These are phyloP conservation scores for Cyprinodon variegatus DNA, from an alignment of 2,113 vertebrate genomes.

Conservation along the genomic window DNA sequence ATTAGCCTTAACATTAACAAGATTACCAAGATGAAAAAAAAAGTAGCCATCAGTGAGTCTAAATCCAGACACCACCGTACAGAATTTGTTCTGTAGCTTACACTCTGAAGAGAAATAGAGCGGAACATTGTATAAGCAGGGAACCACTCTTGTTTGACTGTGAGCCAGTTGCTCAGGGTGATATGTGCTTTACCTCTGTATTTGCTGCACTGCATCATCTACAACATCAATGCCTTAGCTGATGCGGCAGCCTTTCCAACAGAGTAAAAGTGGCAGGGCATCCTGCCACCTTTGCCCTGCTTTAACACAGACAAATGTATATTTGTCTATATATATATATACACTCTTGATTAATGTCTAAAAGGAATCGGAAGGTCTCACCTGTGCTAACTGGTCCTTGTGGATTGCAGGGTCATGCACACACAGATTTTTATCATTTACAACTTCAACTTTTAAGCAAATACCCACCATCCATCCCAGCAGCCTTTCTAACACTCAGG, in stretches of 20 bases:
- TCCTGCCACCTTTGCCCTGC: not conserved
- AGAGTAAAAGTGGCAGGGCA: slow-evolving; percentile 9
- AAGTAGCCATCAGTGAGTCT: slow-evolving; percentile 9
- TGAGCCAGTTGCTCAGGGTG: slow-evolving; percentile 33
- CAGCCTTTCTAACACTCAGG: not conserved
- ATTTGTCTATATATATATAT: too few species aligned
- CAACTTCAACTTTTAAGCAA: too few species aligned
- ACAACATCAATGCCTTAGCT: slow-evolving; percentile 29
- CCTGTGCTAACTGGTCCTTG: not conserved
- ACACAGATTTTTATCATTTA: not conserved
- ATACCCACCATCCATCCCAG: not conserved
- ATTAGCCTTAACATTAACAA: too few species aligned
- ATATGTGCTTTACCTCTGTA: slow-evolving; percentile 22
- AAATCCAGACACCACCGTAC: slow-evolving; percentile 2
- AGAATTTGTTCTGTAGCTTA: slow-evolving; percentile 4
- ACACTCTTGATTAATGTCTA: too few species aligned
- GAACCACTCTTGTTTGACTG: slow-evolving; percentile 28
- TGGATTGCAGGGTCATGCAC: not conserved
- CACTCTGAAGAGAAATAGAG: slow-evolving; percentile 22
- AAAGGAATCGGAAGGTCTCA: not conserved
- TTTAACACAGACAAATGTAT: not conserved
- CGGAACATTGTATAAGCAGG: slow-evolving; percentile 20
- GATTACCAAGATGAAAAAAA: not conserved
- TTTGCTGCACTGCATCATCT: slow-evolving; percentile 50
- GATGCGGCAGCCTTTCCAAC: slow-evolving; percentile 26